Evolutionary conservation across 2,888 invertebrate species (phyloP).

Genomic region (Neoascia interrupta): DNA sequence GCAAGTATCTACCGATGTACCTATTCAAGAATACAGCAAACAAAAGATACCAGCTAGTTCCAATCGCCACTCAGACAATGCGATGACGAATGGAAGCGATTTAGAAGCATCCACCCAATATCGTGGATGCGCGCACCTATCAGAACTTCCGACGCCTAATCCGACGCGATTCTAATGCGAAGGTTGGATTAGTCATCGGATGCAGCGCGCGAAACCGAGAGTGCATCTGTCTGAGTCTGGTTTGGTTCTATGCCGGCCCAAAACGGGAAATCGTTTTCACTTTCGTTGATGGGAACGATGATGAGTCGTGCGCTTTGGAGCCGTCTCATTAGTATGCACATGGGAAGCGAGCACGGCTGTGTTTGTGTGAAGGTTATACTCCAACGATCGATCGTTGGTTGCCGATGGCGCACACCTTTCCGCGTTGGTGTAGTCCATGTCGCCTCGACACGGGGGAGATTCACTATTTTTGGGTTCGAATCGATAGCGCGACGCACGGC

Average conservation of each 20-base stretch:
- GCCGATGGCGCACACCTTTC: constrained; percentile 58
- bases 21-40: background rate
- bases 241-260: constrained; percentile 27
- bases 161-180: constrained; percentile 5
- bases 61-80: too few relatives aligned
- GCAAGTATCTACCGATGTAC: background rate
- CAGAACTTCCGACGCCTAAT: constrained; percentile 67
- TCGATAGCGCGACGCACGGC: constrained; percentile 27
- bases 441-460: constrained; percentile 45
- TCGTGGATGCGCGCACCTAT: too few relatives aligned
- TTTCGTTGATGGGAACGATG: constrained; percentile 43
- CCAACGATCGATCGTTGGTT: constrained; percentile 38
- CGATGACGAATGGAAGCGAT: background rate
- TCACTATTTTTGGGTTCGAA: constrained; percentile 49
- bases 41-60: background rate
- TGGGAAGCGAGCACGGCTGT: constrained; percentile 24
- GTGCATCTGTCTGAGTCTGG: constrained; percentile 27
- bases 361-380: constrained; percentile 55
- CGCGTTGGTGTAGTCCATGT: constrained; percentile 66
- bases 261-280: constrained; percentile 61
- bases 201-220: constrained; percentile 13
- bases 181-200: constrained; percentile 60
- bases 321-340: constrained; percentile 57
- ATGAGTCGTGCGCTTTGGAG: constrained; percentile 56
- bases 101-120: constrained; percentile 52